A percentile compares a stretch with the other conserved stretches of the same genome.
These are phyloP conservation scores for Cavia porcellus DNA, from an alignment of 2,113 vertebrate species.

Conservation along the genomic window DNA sequence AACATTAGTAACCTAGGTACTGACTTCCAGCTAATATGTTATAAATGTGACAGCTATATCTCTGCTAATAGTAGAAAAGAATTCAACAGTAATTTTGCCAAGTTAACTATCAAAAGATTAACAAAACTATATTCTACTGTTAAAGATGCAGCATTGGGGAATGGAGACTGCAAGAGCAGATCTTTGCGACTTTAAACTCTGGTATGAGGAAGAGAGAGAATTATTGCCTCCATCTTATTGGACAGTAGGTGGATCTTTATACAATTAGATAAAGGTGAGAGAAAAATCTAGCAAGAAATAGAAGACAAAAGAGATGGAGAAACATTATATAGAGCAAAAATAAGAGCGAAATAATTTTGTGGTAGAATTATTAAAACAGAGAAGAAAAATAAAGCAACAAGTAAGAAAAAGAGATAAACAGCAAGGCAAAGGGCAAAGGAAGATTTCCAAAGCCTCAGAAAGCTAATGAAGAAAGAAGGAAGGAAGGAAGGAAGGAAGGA, in stretches of 20 bases:
- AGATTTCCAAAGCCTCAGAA: background rate
- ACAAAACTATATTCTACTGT: background rate
- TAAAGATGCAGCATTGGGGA: background rate
- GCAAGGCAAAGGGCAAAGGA: background rate
- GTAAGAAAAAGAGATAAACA: background rate
- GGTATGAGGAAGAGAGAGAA: background rate
- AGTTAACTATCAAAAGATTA: background rate
- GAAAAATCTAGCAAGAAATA: background rate
- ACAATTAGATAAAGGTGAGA: background rate
- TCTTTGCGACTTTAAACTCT: background rate
- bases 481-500: background rate
- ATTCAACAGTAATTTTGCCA: background rate
- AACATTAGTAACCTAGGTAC: background rate
- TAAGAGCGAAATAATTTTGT: background rate
- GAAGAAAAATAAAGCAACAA: background rate
- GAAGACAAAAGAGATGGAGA: background rate
- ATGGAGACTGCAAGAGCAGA: background rate
- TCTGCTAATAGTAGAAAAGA: background rate
- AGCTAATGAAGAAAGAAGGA: background rate
- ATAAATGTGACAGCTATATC: background rate
- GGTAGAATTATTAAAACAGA: background rate
- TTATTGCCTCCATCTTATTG: too few species aligned
- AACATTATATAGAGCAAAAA: background rate
- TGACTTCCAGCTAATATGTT: background rate
- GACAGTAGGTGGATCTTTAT: background rate